These are phyloP conservation scores for Cryptoblepharus egeriae DNA, from an alignment of 2,797 vertebrate genomes.

Conservation along the genomic window DNA sequence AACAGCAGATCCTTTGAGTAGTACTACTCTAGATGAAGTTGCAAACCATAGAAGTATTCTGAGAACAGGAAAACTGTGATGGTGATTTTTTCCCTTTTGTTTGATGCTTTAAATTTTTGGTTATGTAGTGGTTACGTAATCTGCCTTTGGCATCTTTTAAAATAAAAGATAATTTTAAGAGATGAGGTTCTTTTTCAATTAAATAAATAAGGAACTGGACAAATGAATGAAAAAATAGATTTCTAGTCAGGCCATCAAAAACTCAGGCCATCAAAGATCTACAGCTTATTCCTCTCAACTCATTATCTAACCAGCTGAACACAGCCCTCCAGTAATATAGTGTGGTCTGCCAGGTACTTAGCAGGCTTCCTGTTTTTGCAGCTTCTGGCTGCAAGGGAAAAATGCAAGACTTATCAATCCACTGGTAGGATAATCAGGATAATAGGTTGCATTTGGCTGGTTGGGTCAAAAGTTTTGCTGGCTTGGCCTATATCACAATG, in stretches of 20 bases:
- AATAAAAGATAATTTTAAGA: too few species aligned
- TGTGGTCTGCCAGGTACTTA: not conserved
- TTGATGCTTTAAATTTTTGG: too few species aligned
- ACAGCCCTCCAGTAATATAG: not conserved
- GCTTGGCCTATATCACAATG: not conserved
- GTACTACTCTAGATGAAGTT: not conserved
- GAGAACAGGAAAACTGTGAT: not conserved
- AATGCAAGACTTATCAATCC: not conserved
- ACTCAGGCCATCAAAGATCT: not conserved
- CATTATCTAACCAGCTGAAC: not conserved
- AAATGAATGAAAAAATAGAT: not conserved
- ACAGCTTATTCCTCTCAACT: not conserved
- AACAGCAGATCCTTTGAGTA: too few species aligned
- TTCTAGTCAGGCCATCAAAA: not conserved
- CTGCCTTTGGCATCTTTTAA: too few species aligned
- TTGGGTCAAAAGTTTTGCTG: not conserved
- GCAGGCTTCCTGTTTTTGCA: not conserved
- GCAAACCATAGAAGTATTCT: not conserved
- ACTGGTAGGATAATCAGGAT: not conserved
- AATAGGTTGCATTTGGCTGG: constrained; percentile 1
- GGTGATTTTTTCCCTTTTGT: too few species aligned
- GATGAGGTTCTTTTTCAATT: not conserved
- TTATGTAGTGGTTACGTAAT: too few species aligned
- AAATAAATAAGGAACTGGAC: not conserved
- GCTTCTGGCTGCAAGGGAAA: not conserved